Base-by-base conservation (phyloP, 2,888 invertebrate species). In the Macrosiphum euphorbiae region DNA sequence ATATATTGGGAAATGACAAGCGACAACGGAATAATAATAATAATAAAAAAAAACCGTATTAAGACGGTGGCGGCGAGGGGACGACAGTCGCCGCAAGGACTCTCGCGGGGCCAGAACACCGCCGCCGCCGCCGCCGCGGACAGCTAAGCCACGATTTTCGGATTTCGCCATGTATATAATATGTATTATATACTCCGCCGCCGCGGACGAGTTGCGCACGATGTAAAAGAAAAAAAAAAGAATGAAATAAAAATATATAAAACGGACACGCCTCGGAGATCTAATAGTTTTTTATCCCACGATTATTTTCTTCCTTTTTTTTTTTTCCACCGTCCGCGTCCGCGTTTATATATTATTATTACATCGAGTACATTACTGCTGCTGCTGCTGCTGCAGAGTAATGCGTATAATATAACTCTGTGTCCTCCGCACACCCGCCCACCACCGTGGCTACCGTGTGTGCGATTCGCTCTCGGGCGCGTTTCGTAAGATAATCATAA, bases 241-340 rank as follows among this genome's bases (percentile, higher is more conserved):
- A 58, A 47, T 26, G n/a, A 91, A 86, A 88, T 55, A 78, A 41
- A 93, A 47, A 47, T 47, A 47, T 47, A 47, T 86, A 84, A 35
- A 93, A 92, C 85, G n/a, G 90, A 93, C 89, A 93, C 93, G 90
- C 93, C 90, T 90, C 89, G 93, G 93, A 87, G 92, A 93, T 92
- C 88, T 89, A 92, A 92, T 92, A 89, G 89, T 88, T 89, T 88
- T 92, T 92, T 92, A 92, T 92, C 92, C 93, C 93, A 85, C 93
- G 90, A 90, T 85, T 89, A 90, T 92, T 92, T 90, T 87, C 50
- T 88, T 86, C 44, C 24, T n/a, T n/a, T n/a, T 44, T 67, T 87
- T 67, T 86, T 58, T 86, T 26, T 44, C 28, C 35, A 16, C 44
- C 85, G 24, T 55, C 44, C 55, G 28, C 91, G n/a, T 58, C 44